Percentiles rank a stretch among this genome's conserved stretches.
Conservation (phyloP, 1,140 invertebrate genomes). For the Aricia agestis region DNA sequence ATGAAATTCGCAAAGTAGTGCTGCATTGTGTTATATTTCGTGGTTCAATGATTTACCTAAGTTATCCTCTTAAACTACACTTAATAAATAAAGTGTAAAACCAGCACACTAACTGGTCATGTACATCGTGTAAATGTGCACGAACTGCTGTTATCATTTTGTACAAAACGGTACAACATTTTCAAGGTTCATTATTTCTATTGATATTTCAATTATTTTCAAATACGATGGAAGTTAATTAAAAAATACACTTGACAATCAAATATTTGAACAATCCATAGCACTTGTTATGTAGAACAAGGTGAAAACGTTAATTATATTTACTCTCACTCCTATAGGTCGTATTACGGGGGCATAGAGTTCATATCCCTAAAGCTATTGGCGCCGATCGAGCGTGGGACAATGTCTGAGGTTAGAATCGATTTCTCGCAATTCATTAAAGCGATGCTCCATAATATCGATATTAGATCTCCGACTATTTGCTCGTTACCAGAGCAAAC, state of each 20-base stretch:
- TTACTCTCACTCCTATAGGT: background rate
- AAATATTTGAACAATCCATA: conserved; percentile 21
- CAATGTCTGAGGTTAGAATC: conserved; percentile 54
- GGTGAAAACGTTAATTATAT: conserved; percentile 59
- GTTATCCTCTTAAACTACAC: no score
- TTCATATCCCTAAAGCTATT: background rate
- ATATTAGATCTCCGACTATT: conserved; percentile 33
- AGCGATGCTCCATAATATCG: conserved; percentile 43
- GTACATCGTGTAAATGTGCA: background rate
- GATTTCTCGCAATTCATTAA: conserved; percentile 50
- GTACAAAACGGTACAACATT: background rate
- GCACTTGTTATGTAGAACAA: conserved; percentile 51
- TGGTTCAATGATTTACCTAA: no score
- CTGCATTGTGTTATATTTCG: no score
- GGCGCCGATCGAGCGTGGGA: conserved; percentile 44
- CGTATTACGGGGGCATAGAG: background rate
- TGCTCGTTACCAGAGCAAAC: conserved; percentile 7
- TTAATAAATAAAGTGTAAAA: background rate
- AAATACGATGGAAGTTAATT: conserved; percentile 3
- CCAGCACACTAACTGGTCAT: background rate
- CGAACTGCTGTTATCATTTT: background rate
- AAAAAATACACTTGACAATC: conserved; percentile 21
- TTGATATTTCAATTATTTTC: conserved; percentile 6
- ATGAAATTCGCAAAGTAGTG: no score
- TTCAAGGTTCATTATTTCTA: conserved; percentile 2